Evolutionary conservation across 1,140 invertebrate genomes (phyloP).

Genomic region (Bathynomus jamesi): DNA sequence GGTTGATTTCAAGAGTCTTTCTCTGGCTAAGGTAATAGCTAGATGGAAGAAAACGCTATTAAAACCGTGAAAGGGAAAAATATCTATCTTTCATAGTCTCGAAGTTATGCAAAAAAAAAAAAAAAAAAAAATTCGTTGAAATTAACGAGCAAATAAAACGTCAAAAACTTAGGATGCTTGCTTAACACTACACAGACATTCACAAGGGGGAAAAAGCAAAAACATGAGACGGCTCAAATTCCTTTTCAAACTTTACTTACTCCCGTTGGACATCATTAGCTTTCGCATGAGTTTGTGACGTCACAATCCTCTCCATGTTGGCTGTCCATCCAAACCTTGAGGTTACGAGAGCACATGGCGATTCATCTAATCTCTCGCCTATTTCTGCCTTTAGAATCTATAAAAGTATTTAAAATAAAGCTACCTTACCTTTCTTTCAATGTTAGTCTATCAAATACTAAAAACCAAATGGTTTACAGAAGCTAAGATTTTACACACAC

Average conservation of each 20-base stretch:
- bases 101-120: too few relatives aligned
- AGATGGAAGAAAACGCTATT: slow-evolving; percentile 37
- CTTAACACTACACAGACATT: not conserved
- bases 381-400: slow-evolving; percentile 56
- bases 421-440: not conserved
- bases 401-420: slow-evolving; percentile 16
- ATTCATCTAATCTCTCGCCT: slow-evolving; percentile 54
- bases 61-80: slow-evolving; percentile 4
- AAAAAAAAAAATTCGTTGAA: slow-evolving; percentile 5
- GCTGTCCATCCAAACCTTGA: slow-evolving; percentile 61
- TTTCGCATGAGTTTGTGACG: slow-evolving; percentile 60
- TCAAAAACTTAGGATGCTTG: not conserved
- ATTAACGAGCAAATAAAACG: not conserved
- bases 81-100: too few relatives aligned
- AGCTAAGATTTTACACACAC: not conserved
- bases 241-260: slow-evolving; percentile 17
- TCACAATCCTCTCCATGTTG: slow-evolving; percentile 64
- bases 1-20: slow-evolving; percentile 97
- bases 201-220: not conserved
- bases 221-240: not conserved
- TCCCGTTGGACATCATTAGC: slow-evolving; percentile 53
- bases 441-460: not conserved
- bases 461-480: not conserved
- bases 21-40: slow-evolving; percentile 91
- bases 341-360: slow-evolving; percentile 59